These are phyloP conservation scores for Myrmecobius fasciatus DNA, from an alignment of 2,113 vertebrate genomes.

Conservation along the genomic window DNA sequence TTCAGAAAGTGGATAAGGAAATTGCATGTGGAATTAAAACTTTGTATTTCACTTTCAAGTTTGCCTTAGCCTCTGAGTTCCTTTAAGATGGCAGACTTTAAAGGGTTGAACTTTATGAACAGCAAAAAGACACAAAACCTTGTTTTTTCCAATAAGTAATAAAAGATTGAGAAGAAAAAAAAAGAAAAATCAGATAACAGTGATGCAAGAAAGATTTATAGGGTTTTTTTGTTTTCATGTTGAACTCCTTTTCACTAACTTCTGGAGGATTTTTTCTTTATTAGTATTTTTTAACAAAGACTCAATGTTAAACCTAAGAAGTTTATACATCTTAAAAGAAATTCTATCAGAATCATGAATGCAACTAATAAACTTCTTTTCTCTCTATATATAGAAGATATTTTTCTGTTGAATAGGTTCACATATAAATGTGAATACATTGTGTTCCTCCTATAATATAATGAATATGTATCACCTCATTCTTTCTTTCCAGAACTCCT, in stretches of 20 bases:
- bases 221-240: neutral
- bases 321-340: neutral
- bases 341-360: neutral
- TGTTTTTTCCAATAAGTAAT: neutral
- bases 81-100: neutral
- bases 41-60: neutral
- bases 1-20: constrained; percentile 28
- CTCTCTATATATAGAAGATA: neutral
- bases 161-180: neutral
- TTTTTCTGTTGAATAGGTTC: neutral
- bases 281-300: neutral
- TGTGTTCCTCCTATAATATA: neutral
- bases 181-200: neutral
- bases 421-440: neutral
- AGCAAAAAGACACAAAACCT: neutral
- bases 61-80: neutral
- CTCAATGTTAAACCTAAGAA: neutral
- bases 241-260: neutral
- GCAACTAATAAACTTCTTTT: neutral
- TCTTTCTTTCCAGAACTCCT: neutral
- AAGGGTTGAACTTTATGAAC: neutral
- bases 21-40: neutral
- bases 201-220: neutral
- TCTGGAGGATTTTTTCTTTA: neutral
- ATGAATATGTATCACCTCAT: neutral